phyloP scores from a whole-genome alignment of 2,797 vertebrate genomes.

The Chloroceryle inda region DNA sequence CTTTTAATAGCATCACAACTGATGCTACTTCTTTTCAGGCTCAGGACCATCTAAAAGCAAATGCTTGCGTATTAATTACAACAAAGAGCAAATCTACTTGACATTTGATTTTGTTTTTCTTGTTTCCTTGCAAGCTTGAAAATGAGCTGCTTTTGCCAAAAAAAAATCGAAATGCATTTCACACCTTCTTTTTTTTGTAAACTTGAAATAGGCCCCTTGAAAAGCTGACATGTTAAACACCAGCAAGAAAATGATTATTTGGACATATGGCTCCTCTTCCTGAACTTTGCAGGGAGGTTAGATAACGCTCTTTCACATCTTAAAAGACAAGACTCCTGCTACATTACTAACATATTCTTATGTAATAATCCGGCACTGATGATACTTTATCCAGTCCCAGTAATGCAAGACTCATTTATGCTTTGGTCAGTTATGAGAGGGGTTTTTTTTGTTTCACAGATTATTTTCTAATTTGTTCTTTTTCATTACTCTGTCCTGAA shows the following conservation, averaged over 20 bases:
- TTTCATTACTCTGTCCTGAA: background rate
- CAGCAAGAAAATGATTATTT: constrained; percentile 70
- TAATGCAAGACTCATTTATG: constrained; percentile 2
- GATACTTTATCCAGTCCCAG: constrained; percentile 8
- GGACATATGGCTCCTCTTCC: constrained; percentile 74
- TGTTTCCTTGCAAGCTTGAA: constrained; percentile 64
- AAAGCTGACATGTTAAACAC: constrained; percentile 70
- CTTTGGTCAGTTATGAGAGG: background rate
- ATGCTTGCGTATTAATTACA: constrained; percentile 70
- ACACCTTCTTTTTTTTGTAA: constrained; percentile 55
- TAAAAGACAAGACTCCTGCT: constrained; percentile 65
- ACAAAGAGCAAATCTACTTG: constrained; percentile 76
- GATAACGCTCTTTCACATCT: constrained; percentile 70
- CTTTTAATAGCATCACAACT: background rate
- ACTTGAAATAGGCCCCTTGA: constrained; percentile 59
- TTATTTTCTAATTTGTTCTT: constrained; percentile 34
- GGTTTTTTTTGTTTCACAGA: background rate
- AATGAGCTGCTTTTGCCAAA: constrained; percentile 70
- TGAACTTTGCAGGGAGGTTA: constrained; percentile 67
- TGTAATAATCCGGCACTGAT: constrained; percentile 38
- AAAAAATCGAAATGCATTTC: constrained; percentile 37
- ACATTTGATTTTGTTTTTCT: constrained; percentile 78
- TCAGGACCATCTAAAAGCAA: constrained; percentile 31
- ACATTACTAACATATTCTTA: constrained; percentile 65
- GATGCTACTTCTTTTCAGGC: constrained; percentile 5